A percentile compares a stretch with the other conserved stretches of the same genome.
Conservation (phyloP, 1,140 invertebrate species). For the Drosophila repleta region DNA sequence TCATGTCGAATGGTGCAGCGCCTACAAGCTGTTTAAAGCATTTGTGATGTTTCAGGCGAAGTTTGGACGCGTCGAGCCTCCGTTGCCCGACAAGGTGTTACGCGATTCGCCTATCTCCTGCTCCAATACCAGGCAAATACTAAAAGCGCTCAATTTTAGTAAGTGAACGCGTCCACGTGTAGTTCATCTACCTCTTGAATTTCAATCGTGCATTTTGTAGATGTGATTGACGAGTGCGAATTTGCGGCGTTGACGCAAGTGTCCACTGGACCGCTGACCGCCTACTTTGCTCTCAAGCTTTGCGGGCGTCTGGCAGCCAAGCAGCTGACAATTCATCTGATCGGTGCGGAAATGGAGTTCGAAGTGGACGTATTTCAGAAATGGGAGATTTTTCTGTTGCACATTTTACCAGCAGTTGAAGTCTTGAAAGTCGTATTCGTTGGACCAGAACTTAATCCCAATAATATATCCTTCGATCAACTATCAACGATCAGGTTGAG, state of each 20-base stretch:
- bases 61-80: constrained; percentile 85
- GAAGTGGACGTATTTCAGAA: constrained; percentile 88
- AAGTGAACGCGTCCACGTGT: not conserved
- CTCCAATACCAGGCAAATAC: constrained; percentile 59
- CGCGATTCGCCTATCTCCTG: constrained; percentile 66
- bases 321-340: constrained; percentile 66
- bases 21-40: constrained; percentile 85
- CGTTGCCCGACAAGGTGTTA: constrained; percentile 85
- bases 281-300: constrained; percentile 86
- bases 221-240: constrained; percentile 86
- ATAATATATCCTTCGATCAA: constrained; percentile 85
- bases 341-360: constrained; percentile 88
- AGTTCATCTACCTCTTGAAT: not conserved
- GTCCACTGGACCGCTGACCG: constrained; percentile 87
- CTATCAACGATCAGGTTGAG: constrained; percentile 69
- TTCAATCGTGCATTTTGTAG: constrained; percentile 28
- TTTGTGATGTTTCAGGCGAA: constrained; percentile 85
- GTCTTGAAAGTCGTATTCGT: constrained; percentile 86
- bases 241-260: constrained; percentile 87
- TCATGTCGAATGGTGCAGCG: constrained; percentile 85
- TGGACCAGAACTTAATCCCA: constrained; percentile 87
- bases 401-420: constrained; percentile 86
- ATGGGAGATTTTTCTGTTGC: constrained; percentile 89
- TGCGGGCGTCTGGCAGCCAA: constrained; percentile 70
- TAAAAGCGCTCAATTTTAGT: constrained; percentile 65